phyloP scores from a whole-genome alignment of 1,140 invertebrate species.

The Hetaerina americana region DNA sequence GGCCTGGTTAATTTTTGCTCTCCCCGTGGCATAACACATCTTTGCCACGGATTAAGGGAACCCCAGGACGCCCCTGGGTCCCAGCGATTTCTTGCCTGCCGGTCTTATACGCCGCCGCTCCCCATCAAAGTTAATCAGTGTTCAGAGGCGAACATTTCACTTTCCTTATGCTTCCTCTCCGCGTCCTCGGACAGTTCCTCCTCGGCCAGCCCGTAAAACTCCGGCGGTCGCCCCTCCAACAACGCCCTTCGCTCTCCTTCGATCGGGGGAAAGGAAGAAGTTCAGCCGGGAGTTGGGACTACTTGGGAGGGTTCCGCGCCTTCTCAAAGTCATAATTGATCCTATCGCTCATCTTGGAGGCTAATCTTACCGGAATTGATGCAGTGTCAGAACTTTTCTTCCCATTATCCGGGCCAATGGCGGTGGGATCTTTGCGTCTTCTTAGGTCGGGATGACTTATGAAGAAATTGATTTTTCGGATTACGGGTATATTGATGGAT shows the following conservation, averaged over 20 bases:
- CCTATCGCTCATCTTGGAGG: not conserved
- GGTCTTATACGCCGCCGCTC: not conserved
- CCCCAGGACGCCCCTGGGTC: no score
- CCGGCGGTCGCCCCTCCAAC: not conserved
- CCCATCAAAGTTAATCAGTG: not conserved
- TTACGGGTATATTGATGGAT: no score
- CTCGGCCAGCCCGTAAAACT: not conserved
- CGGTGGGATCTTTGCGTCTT: no score
- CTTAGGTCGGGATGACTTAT: no score
- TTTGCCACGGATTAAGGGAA: no score
- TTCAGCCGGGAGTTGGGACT: not conserved
- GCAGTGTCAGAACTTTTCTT: not conserved
- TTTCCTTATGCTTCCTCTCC: no score
- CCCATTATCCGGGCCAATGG: not conserved
- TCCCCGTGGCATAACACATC: no score
- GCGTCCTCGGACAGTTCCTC: not conserved
- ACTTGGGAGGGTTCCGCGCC: not conserved
- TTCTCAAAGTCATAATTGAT: not conserved
- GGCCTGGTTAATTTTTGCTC: no score
- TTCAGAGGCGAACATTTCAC: not conserved
- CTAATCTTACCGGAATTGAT: not conserved
- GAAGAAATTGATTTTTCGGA: no score
- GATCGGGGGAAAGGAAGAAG: not conserved
- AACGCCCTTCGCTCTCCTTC: not conserved
- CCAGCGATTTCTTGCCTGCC: not conserved